phyloP scores from a whole-genome alignment of 2,888 invertebrate species.

The Stratiomys singularior region DNA sequence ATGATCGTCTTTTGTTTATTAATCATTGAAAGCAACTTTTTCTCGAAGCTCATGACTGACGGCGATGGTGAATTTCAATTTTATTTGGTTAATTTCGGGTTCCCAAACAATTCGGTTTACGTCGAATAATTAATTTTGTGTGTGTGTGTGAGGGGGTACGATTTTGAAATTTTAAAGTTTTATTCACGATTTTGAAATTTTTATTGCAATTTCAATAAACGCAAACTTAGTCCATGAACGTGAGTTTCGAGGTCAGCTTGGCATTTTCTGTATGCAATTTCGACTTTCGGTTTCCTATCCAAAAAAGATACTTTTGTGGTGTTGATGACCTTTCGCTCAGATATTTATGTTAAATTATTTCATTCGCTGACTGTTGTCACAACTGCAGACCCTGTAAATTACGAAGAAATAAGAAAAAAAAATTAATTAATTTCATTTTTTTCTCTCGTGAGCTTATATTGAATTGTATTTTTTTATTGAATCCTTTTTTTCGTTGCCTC shows the following conservation, averaged over 20 bases:
- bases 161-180: conserved; percentile 19
- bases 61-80: neutral
- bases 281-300: neutral
- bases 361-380: neutral
- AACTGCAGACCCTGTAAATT: neutral
- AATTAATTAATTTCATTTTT: conserved; percentile 33
- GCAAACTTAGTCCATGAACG: conserved; percentile 18
- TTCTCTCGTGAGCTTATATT: neutral
- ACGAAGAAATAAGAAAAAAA: neutral
- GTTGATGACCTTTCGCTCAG: conserved; percentile 26
- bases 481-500: neutral
- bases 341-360: neutral
- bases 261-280: conserved; percentile 25
- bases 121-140: too few relatives aligned
- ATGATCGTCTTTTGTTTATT: neutral
- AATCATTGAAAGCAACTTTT: neutral
- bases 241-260: conserved; percentile 41
- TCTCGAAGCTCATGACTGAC: neutral
- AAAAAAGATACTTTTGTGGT: neutral
- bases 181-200: conserved; percentile 18
- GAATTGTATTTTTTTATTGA: neutral
- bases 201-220: conserved; percentile 6
- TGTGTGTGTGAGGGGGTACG: neutral
- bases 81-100: neutral
- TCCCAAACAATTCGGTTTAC: neutral